phyloP scores from a whole-genome alignment of 2,888 invertebrate genomes.

The Drosophila niveifrons region DNA sequence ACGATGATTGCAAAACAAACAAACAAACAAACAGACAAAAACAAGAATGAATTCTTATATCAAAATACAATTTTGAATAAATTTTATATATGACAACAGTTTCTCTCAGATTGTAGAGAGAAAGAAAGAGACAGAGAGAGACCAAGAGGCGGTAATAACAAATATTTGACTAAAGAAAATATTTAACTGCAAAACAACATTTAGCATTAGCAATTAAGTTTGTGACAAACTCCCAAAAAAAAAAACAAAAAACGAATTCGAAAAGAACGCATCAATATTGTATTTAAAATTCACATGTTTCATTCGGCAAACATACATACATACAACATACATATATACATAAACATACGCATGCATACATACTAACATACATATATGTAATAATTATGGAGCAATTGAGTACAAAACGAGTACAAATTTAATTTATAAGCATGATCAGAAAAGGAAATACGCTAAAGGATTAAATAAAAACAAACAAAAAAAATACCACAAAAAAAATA shows the following conservation, averaged over 20 bases:
- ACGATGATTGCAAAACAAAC: conserved; percentile 54
- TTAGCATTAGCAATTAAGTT: conserved; percentile 58
- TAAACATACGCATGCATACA: conserved; percentile 45
- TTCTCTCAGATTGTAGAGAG: conserved; percentile 25
- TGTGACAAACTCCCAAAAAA: conserved; percentile 46
- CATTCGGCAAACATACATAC: conserved; percentile 43
- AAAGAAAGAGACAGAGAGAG: neutral
- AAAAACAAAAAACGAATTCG: neutral
- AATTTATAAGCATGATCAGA: conserved; percentile 67
- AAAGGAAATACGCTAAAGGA: conserved; percentile 27
- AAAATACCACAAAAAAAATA: conserved; percentile 28
- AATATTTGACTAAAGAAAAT: conserved; percentile 27
- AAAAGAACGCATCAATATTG: conserved; percentile 21
- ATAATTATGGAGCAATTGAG: conserved; percentile 82
- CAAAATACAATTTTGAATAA: conserved; percentile 82
- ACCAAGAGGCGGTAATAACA: conserved; percentile 25
- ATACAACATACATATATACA: conserved; percentile 44
- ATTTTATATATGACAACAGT: conserved; percentile 56
- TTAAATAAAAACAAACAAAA: conserved; percentile 27
- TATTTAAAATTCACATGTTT: conserved; percentile 43
- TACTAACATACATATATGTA: conserved; percentile 63
- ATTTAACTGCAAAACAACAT: conserved; percentile 41
- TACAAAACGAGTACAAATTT: conserved; percentile 84
- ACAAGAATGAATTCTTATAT: conserved; percentile 68
- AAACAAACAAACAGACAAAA: neutral